Percentiles rank a stretch among this genome's conserved stretches.
phyloP scores from a whole-genome alignment of 2,797 vertebrate genomes.

The Phrynocephalus guinanensis region DNA sequence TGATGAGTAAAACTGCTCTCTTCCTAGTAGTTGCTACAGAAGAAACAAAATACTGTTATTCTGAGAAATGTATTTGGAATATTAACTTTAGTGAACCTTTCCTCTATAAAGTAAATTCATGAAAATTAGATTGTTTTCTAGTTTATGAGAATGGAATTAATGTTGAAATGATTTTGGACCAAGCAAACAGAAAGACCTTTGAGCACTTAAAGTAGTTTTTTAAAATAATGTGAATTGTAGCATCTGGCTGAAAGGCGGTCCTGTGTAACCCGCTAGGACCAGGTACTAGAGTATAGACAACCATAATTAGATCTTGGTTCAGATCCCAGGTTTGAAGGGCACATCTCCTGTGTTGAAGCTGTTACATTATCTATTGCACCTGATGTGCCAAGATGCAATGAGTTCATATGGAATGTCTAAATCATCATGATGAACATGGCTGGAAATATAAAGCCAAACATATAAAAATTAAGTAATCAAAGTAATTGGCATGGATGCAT shows the following conservation, averaged over 20 bases:
- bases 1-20: not conserved
- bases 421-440: too few relatives aligned
- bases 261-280: too few relatives aligned
- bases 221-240: not conserved
- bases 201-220: not conserved
- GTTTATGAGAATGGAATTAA: slow-evolving; percentile 3
- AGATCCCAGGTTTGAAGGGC: not conserved
- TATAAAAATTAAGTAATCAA: too few relatives aligned
- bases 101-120: not conserved
- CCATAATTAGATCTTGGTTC: not conserved
- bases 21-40: not conserved
- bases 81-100: not conserved
- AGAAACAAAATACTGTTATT: not conserved
- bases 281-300: too few relatives aligned
- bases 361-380: too few relatives aligned
- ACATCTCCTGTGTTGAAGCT: too few relatives aligned
- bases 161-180: not conserved
- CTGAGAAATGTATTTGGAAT: not conserved
- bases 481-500: too few relatives aligned
- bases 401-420: too few relatives aligned
- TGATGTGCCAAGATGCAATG: too few relatives aligned
- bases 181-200: not conserved
- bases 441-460: too few relatives aligned
- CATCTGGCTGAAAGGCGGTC: too few relatives aligned
- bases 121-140: not conserved